Conservation (phyloP, 1,140 invertebrate genomes). For the Eufriesea mexicana region DNA sequence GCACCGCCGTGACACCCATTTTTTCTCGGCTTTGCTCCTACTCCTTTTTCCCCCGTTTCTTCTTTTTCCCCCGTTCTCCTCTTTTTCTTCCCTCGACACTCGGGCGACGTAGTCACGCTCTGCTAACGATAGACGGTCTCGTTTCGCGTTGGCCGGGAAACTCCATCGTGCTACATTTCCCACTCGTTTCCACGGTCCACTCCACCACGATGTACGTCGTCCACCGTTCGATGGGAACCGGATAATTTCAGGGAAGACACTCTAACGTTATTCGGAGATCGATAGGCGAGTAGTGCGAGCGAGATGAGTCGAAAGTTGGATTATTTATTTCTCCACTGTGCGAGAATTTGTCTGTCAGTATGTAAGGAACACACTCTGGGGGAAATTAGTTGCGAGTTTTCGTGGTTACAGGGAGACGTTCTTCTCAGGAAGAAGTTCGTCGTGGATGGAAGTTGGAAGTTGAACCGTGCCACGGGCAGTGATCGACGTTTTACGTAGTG, state of each 20-base stretch:
- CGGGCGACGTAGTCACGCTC: slow-evolving; percentile 36
- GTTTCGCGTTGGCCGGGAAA: slow-evolving; percentile 36
- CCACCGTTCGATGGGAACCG: too few relatives aligned
- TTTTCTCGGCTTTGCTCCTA: slow-evolving; percentile 44
- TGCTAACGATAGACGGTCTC: slow-evolving; percentile 54
- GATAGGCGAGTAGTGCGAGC: too few relatives aligned
- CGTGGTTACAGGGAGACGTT: background rate
- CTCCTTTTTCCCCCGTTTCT: background rate
- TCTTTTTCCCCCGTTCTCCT: background rate
- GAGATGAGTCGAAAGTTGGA: too few relatives aligned
- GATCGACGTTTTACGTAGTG: background rate
- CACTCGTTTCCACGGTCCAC: background rate
- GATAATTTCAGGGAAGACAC: too few relatives aligned
- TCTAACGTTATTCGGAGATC: too few relatives aligned
- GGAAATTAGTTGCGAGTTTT: slow-evolving; percentile 9
- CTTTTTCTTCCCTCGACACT: slow-evolving; percentile 1
- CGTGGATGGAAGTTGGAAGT: background rate
- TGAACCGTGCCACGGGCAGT: background rate
- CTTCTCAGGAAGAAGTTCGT: slow-evolving; percentile 1
- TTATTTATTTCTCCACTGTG: background rate
- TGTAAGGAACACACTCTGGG: background rate
- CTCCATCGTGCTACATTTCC: background rate
- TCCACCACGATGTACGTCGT: too few relatives aligned
- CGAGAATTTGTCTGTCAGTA: background rate
- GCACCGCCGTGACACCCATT: slow-evolving; percentile 41